Evolutionary conservation across 2,888 invertebrate genomes (phyloP).

Genomic region (Scaptomyza reducta): DNA sequence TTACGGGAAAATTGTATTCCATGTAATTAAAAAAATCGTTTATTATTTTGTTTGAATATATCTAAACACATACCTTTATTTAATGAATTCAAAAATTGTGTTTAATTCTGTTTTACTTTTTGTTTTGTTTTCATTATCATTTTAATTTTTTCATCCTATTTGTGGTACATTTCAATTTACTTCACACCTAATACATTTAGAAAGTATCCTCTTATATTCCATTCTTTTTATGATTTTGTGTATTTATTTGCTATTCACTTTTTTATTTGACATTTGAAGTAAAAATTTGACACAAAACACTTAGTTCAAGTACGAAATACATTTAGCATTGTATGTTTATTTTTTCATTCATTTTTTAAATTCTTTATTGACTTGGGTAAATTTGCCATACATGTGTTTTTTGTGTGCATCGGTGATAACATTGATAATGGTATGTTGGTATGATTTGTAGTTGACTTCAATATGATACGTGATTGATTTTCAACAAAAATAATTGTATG

Average conservation of each 20-base stretch:
- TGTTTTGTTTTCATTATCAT: conserved; percentile 52
- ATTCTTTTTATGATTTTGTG: conserved; percentile 46
- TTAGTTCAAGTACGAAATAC: conserved; percentile 75
- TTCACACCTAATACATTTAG: conserved; percentile 62
- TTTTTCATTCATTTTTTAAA: conserved; percentile 44
- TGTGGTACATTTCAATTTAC: conserved; percentile 61
- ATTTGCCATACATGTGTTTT: conserved; percentile 46
- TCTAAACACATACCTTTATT: conserved; percentile 84
- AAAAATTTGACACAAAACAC: conserved; percentile 76
- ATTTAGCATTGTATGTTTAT: conserved; percentile 55
- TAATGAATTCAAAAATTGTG: conserved; percentile 83
- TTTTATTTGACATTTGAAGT: conserved; percentile 65
- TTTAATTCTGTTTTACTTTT: conserved; percentile 73
- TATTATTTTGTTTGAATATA: conserved; percentile 80
- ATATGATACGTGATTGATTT: conserved; percentile 38
- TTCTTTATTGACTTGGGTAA: conserved; percentile 56
- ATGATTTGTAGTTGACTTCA: conserved; percentile 35
- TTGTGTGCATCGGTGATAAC: conserved; percentile 12
- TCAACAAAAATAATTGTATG: conserved; percentile 40
- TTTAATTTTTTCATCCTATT: conserved; percentile 36
- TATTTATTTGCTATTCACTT: conserved; percentile 51
- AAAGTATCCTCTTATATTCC: conserved; percentile 63
- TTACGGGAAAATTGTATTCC: background rate
- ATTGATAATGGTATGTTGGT: conserved; percentile 11
- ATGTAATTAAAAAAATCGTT: conserved; percentile 22